These are phyloP conservation scores for Seira musarum DNA, from an alignment of 2,888 invertebrate genomes.

Conservation along the genomic window DNA sequence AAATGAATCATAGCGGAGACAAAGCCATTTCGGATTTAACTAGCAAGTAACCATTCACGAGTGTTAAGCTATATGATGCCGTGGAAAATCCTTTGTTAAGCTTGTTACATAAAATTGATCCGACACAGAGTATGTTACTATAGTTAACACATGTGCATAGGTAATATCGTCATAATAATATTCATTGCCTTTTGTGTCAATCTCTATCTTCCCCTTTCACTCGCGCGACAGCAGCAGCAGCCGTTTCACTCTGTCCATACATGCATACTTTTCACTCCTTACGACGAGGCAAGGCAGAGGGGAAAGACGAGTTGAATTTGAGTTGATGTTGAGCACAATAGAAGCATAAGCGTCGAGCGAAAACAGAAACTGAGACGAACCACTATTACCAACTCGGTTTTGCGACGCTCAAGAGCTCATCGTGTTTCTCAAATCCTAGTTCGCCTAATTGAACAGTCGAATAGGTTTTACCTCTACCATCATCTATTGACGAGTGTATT, in stretches of 20 bases:
- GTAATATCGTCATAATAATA: background rate
- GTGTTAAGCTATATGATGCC: conserved; percentile 6
- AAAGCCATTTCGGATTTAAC: background rate
- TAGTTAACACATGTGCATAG: conserved; percentile 10
- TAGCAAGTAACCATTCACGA: too few species aligned
- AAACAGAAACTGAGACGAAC: too few species aligned
- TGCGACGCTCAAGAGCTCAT: background rate
- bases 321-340: background rate
- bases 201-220: background rate
- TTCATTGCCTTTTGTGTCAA: conserved; percentile 18
- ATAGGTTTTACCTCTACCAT: conserved; percentile 34
- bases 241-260: conserved; percentile 5
- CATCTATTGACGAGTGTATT: conserved; percentile 47
- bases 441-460: conserved; percentile 53
- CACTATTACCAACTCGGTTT: background rate
- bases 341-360: too few species aligned
- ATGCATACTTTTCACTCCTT: too few species aligned
- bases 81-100: conserved; percentile 11
- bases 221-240: background rate
- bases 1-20: background rate
- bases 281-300: too few species aligned
- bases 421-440: conserved; percentile 9
- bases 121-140: background rate
- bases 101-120: conserved; percentile 15
- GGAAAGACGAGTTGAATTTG: too few species aligned